A percentile compares a stretch with the other conserved stretches of the same genome.
Conservation (phyloP, 2,113 vertebrate species). For the Pelmatolapia mariae region DNA sequence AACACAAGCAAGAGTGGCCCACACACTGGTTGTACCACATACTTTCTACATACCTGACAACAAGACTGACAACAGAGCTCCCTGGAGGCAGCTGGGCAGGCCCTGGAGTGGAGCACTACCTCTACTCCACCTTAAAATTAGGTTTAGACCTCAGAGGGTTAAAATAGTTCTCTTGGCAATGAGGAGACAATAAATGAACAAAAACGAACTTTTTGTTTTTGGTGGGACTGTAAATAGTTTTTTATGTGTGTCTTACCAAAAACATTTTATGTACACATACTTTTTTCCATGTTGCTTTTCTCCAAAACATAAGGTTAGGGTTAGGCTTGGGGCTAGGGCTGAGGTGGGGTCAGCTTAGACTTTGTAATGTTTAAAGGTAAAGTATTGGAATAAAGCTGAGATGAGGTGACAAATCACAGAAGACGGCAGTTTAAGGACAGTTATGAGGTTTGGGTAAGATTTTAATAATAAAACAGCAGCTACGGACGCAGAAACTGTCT, state of each 20-base stretch:
- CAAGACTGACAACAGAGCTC: neutral
- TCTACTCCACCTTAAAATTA: neutral
- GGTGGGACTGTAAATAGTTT: neutral
- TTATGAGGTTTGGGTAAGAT: neutral
- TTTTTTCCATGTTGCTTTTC: neutral
- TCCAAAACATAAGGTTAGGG: neutral
- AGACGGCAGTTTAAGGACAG: neutral
- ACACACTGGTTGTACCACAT: fast-evolving
- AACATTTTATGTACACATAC: neutral
- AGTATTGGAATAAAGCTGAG: neutral
- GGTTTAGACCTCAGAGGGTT: neutral
- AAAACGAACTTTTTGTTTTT: neutral
- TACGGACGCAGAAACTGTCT: fast-evolving
- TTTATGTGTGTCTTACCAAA: neutral
- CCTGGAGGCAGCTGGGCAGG: neutral
- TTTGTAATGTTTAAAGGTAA: neutral
- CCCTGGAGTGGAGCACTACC: fast-evolving
- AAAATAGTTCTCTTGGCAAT: neutral
- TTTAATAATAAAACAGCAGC: neutral
- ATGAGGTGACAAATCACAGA: neutral
- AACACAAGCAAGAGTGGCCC: neutral
- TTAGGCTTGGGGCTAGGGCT: fast-evolving
- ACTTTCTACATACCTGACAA: neutral
- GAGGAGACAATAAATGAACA: neutral
- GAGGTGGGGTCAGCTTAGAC: neutral